phyloP scores from a whole-genome alignment of 2,888 invertebrate species.

The Coleophora flavipennella region DNA sequence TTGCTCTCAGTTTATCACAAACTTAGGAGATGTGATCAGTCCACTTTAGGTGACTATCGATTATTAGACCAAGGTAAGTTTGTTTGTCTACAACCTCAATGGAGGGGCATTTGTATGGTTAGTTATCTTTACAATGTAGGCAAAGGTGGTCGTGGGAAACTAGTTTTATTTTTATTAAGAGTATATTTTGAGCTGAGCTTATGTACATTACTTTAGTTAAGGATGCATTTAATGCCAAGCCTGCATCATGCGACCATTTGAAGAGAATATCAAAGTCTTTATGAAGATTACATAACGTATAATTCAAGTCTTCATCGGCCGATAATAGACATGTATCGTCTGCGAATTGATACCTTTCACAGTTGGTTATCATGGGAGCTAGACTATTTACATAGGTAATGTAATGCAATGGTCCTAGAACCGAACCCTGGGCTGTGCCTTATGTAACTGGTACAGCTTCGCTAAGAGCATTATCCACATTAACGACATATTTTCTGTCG shows the following conservation, averaged over 20 bases:
- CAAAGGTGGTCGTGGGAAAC: neutral
- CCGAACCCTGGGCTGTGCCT: slow-evolving; percentile 13
- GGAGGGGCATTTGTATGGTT: no score
- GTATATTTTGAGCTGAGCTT: neutral
- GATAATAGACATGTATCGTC: slow-evolving; percentile 18
- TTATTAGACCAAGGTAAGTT: slow-evolving; percentile 5
- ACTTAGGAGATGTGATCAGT: no score
- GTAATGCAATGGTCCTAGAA: slow-evolving; percentile 9
- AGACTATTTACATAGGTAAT: slow-evolving; percentile 11
- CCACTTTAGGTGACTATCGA: slow-evolving; percentile 10
- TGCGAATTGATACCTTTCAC: slow-evolving; percentile 13
- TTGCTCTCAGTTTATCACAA: no score
- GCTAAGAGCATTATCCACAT: slow-evolving; percentile 3
- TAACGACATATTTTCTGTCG: slow-evolving; percentile 5
- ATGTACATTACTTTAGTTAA: slow-evolving; percentile 11
- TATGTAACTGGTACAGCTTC: neutral
- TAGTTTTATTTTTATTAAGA: neutral
- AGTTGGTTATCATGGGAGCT: slow-evolving; percentile 1
- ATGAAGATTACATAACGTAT: slow-evolving; percentile 6
- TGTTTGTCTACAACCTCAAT: neutral
- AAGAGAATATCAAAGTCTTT: slow-evolving; percentile 5
- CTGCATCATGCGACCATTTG: slow-evolving; percentile 15
- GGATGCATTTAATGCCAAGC: slow-evolving; percentile 13
- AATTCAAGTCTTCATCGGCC: slow-evolving; percentile 4
- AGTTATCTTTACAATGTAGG: neutral